phyloP scores from a whole-genome alignment of 2,888 invertebrate species.

The Norana najaformis region DNA sequence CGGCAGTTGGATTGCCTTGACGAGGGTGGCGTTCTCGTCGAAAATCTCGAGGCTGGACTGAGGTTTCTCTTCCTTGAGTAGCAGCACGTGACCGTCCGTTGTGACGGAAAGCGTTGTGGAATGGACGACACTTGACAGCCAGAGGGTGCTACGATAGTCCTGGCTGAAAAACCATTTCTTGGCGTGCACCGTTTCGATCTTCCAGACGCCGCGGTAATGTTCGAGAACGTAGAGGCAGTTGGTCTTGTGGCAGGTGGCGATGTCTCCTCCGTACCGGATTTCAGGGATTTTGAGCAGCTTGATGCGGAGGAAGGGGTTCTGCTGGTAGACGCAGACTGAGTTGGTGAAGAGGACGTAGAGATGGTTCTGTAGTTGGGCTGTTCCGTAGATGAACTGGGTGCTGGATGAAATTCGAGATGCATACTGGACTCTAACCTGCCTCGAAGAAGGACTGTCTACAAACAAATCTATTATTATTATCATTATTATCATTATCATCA shows the following conservation, averaged over 20 bases:
- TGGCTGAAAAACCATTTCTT: not conserved
- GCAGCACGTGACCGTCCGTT: constrained; percentile 2
- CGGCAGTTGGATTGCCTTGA: not conserved
- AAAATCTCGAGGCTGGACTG: constrained; percentile 8
- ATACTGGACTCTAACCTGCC: not conserved
- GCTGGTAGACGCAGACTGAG: constrained; percentile 9
- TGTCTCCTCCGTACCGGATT: constrained; percentile 16
- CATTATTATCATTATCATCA: not conserved
- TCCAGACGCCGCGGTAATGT: constrained; percentile 20
- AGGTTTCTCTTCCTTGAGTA: not conserved
- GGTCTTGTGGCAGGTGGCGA: constrained; percentile 15
- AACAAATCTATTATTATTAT: not conserved
- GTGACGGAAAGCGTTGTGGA: not conserved
- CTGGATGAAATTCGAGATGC: not conserved
- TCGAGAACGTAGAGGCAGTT: constrained; percentile 19
- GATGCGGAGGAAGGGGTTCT: not conserved
- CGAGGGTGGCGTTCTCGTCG: not conserved
- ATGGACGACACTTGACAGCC: not conserved
- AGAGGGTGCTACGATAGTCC: not conserved
- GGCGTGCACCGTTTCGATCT: not conserved
- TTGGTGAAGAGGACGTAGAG: not conserved
- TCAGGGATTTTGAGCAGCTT: not conserved
- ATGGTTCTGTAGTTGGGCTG: not conserved
- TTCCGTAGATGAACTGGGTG: not conserved
- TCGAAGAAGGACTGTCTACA: constrained; percentile 8